Conservation (phyloP, 2,113 vertebrate species). For the Todiramphus saurophagus region DNA sequence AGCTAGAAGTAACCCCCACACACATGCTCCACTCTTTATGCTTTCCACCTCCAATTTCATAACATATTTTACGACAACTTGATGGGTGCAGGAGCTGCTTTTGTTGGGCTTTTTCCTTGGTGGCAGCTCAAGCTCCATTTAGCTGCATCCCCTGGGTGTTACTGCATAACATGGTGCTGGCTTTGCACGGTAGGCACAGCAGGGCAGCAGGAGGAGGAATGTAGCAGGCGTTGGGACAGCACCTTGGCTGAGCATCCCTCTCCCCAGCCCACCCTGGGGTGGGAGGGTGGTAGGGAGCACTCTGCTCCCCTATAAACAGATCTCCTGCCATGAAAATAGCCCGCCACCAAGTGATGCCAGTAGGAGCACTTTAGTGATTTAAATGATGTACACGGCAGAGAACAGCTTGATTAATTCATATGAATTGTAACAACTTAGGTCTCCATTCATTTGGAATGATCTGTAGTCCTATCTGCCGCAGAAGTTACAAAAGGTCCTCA, state of each 20-base stretch:
- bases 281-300: background rate
- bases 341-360: background rate
- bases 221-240: background rate
- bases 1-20: background rate
- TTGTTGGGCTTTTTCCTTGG: background rate
- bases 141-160: background rate
- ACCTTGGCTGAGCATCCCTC: background rate
- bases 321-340: background rate
- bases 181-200: background rate
- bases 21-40: background rate
- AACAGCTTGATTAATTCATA: conserved; percentile 59
- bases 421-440: conserved; percentile 6
- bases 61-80: background rate
- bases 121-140: background rate
- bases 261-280: background rate
- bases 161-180: background rate
- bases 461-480: background rate
- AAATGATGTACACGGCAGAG: conserved; percentile 18
- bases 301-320: background rate
- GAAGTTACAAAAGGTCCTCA: conserved; percentile 13
- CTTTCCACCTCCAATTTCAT: background rate
- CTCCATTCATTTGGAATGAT: conserved; percentile 52
- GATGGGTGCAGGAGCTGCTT: background rate
- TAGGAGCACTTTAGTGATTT: conserved; percentile 32
- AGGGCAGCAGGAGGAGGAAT: background rate